Percentiles rank a stretch among this genome's conserved stretches.
Conservation (phyloP, 1,140 invertebrate species). For the Heliconius eleuchia region DNA sequence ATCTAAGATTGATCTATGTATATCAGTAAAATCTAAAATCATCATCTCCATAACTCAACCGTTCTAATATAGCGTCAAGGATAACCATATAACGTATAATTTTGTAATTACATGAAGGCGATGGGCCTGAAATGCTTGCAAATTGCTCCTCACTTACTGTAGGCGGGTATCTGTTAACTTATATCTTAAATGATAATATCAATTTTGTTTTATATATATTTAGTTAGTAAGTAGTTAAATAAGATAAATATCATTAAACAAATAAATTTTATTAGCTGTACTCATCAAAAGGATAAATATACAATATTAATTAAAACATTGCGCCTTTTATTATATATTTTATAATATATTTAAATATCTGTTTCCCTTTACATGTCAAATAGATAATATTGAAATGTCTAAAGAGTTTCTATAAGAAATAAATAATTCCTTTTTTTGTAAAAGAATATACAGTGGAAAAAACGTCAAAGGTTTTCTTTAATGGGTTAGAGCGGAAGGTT, state of each 20-base stretch:
- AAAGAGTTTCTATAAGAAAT: neutral
- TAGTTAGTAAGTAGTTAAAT: neutral
- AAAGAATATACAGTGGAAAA: neutral
- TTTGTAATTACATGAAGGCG: constrained; percentile 28
- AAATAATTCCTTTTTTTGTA: neutral
- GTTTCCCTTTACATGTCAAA: neutral
- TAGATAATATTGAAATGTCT: neutral
- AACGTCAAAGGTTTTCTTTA: neutral
- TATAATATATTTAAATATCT: too few species aligned
- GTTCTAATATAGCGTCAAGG: constrained; percentile 18
- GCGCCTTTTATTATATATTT: too few species aligned
- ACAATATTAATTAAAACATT: too few species aligned
- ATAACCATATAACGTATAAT: constrained; percentile 19
- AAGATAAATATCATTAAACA: too few species aligned
- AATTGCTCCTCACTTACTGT: constrained; percentile 22
- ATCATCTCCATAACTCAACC: neutral
- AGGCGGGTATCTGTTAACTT: neutral
- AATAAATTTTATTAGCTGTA: too few species aligned
- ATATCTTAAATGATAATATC: neutral
- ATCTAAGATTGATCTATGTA: too few species aligned
- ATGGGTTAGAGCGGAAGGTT: neutral
- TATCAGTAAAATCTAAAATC: neutral
- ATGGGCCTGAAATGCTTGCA: constrained; percentile 27
- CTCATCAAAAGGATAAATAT: neutral
- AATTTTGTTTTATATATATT: neutral